Conservation (phyloP, 2,113 vertebrate species). For the Tylochromis polylepis region DNA sequence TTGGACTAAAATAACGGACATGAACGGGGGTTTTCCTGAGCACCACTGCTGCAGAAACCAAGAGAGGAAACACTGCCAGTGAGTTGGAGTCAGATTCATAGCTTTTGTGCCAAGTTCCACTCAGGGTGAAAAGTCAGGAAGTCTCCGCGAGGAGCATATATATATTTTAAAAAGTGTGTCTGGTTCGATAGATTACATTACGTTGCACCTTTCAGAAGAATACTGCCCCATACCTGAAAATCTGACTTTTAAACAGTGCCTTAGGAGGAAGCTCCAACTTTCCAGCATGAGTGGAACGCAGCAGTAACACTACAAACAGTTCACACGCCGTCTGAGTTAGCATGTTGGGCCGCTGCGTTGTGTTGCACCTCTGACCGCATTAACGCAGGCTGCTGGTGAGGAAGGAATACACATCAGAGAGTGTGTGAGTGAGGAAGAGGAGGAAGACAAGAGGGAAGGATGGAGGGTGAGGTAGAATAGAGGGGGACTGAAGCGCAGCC, state of each 20-base stretch:
- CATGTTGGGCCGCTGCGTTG: not conserved
- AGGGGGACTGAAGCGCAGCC: slow-evolving; percentile 30
- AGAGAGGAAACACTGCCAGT: not conserved
- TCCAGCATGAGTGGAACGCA: not conserved
- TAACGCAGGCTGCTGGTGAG: slow-evolving; percentile 8
- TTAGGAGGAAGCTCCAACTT: not conserved
- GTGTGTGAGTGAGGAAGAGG: not conserved
- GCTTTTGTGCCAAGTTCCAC: not conserved
- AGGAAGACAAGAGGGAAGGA: not conserved
- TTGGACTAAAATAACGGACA: not conserved
- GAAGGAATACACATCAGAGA: slow-evolving; percentile 26
- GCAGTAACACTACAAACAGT: not conserved
- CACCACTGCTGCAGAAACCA: not conserved
- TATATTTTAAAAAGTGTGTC: not conserved
- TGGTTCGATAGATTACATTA: not conserved
- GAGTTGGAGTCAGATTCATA: not conserved
- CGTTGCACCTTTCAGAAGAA: not conserved
- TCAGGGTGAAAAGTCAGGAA: not conserved
- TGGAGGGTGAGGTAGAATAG: not conserved
- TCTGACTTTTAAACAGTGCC: not conserved
- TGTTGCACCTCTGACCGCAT: not conserved
- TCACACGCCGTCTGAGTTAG: not conserved
- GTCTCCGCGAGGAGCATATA: not conserved
- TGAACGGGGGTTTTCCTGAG: not conserved
- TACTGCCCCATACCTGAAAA: not conserved